Conservation (phyloP, 1,140 invertebrate species). For the Nebria ingens region DNA sequence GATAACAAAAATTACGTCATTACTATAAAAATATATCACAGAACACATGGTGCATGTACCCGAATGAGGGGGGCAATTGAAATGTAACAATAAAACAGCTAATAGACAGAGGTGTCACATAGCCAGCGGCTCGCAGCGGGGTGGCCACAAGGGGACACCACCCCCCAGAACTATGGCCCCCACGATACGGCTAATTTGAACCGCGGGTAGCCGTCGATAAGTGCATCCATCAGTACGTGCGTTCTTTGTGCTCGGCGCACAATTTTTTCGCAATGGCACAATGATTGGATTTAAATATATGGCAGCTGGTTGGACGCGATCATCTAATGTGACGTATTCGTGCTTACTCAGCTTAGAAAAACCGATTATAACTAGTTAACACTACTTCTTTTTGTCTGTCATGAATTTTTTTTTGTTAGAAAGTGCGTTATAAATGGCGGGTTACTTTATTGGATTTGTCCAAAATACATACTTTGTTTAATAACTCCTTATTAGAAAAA, state of each 20-base stretch:
- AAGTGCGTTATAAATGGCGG: too few relatives aligned
- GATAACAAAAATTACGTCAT: constrained; percentile 7
- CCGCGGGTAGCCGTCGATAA: not conserved
- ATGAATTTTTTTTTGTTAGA: too few relatives aligned
- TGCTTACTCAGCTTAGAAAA: not conserved
- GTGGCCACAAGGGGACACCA: not conserved
- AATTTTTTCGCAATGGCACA: not conserved
- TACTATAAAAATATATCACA: constrained; percentile 8
- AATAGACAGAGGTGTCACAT: constrained; percentile 6
- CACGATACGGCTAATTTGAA: constrained; percentile 6
- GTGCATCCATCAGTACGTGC: not conserved
- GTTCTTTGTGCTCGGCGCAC: not conserved
- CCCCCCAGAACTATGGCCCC: not conserved
- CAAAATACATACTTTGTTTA: too few relatives aligned
- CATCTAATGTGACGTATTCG: not conserved
- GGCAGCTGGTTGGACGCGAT: not conserved
- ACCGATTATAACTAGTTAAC: constrained; percentile 1
- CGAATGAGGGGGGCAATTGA: not conserved
- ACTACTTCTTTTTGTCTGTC: too few relatives aligned
- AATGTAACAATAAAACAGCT: constrained; percentile 7
- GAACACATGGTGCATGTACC: not conserved
- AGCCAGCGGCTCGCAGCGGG: constrained; percentile 1
- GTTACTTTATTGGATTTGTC: too few relatives aligned
- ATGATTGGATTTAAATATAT: constrained; percentile 10
- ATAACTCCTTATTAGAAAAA: too few relatives aligned